Evolutionary conservation across 1,140 invertebrate species (phyloP).

Genomic region (Telenomus remus): DNA sequence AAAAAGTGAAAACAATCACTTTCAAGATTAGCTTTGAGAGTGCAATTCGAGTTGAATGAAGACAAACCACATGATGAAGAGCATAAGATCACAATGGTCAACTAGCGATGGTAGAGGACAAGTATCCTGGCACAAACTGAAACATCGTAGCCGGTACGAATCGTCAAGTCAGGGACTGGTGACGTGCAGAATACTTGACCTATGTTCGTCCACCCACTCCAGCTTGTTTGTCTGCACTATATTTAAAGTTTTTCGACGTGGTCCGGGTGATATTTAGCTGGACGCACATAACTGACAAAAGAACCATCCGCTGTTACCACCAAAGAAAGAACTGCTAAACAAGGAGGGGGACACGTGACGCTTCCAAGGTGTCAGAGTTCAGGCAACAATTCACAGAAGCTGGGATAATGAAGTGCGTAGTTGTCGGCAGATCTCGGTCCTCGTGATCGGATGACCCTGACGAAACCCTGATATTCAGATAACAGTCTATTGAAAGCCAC

Average conservation of each 20-base stretch:
- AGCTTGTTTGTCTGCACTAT: slow-evolving; percentile 31
- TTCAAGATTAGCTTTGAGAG: no score
- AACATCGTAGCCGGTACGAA: slow-evolving; percentile 5
- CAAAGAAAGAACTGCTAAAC: slow-evolving; percentile 8
- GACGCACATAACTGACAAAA: slow-evolving; percentile 11
- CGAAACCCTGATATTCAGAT: slow-evolving; percentile 31
- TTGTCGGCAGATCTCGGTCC: slow-evolving; percentile 16
- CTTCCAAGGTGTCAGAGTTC: slow-evolving; percentile 43
- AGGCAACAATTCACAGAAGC: slow-evolving; percentile 22
- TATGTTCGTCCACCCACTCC: slow-evolving; percentile 46
- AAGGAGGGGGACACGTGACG: slow-evolving; percentile 33
- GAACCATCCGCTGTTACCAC: background rate
- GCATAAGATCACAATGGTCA: background rate
- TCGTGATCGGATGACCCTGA: slow-evolving; percentile 26
- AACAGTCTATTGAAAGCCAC: slow-evolving; percentile 19
- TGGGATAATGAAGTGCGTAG: slow-evolving; percentile 17
- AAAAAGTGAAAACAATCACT: no score
- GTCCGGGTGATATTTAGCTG: slow-evolving; percentile 34
- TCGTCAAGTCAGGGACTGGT: slow-evolving; percentile 12
- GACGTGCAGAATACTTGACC: slow-evolving; percentile 47
- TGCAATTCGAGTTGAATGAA: slow-evolving; percentile 4
- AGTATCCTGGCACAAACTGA: slow-evolving; percentile 18
- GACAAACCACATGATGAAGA: slow-evolving; percentile 8
- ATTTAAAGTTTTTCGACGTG: slow-evolving; percentile 41
- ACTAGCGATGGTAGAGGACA: background rate